Conservation (phyloP, 1,140 invertebrate species). For the Lysiphlebus fabarum region DNA sequence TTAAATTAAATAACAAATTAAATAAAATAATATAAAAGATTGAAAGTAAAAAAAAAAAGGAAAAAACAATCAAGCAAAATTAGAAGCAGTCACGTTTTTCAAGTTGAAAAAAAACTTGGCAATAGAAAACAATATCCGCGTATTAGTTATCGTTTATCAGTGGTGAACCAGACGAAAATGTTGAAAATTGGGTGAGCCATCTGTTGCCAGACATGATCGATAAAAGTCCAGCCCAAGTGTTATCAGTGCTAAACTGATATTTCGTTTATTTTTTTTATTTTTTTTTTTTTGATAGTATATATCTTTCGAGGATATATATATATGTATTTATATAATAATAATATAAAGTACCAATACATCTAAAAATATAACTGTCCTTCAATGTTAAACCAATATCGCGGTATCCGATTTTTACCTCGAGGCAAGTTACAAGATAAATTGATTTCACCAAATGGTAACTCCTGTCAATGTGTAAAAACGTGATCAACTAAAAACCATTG, state of each 20-base stretch:
- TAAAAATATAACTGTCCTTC: not conserved
- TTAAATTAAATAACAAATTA: not conserved
- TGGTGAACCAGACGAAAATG: constrained; percentile 26
- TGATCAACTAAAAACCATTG: no score
- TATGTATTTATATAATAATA: no score
- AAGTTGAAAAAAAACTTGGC: constrained; percentile 22
- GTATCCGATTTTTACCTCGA: constrained; percentile 18
- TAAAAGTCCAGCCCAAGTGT: constrained; percentile 52
- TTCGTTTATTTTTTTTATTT: constrained; percentile 26
- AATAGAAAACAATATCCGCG: constrained; percentile 30
- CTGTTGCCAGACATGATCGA: constrained; percentile 55
- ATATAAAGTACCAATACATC: not conserved
- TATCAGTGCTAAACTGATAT: constrained; percentile 41
- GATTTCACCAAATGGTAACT: constrained; percentile 33
- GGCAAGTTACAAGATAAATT: constrained; percentile 36
- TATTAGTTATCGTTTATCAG: constrained; percentile 51
- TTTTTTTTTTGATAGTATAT: constrained; percentile 18
- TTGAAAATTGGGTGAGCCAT: constrained; percentile 44
- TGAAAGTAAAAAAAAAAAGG: constrained; percentile 10
- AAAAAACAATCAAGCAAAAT: constrained; percentile 4
- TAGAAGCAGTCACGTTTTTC: constrained; percentile 13
- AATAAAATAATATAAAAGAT: constrained; percentile 7
- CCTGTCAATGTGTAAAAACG: constrained; percentile 6
- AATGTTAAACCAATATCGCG: constrained; percentile 21
- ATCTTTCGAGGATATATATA: constrained; percentile 6